phyloP scores from a whole-genome alignment of 2,113 vertebrate genomes.

The Clarias gariepinus region DNA sequence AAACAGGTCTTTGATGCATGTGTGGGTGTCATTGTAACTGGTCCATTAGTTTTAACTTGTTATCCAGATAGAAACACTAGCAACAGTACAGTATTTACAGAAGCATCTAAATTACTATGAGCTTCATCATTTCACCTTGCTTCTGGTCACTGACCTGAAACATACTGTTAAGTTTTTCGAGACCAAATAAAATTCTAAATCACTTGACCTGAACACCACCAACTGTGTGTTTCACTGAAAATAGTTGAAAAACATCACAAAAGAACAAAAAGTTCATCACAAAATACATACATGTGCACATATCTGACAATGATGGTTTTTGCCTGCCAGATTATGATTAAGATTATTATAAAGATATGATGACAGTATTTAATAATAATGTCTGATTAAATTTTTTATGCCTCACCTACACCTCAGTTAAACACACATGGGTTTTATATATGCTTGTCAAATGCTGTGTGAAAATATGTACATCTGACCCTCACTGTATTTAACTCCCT shows the following conservation, averaged over 20 bases:
- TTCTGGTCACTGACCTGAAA: slow-evolving; percentile 4
- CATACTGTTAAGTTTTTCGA: background rate
- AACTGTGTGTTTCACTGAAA: background rate
- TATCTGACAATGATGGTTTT: background rate
- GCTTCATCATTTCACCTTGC: background rate
- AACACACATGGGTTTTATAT: background rate
- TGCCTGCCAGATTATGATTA: background rate
- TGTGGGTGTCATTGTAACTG: background rate
- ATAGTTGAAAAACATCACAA: background rate
- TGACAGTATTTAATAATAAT: background rate
- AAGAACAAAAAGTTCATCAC: background rate
- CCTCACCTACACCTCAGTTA: background rate
- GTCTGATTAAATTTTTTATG: background rate
- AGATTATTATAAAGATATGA: background rate
- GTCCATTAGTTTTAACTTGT: background rate
- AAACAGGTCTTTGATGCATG: background rate
- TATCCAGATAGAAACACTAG: background rate
- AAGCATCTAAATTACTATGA: background rate
- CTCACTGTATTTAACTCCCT: background rate
- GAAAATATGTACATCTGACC: background rate
- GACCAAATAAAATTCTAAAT: background rate
- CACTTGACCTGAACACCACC: background rate
- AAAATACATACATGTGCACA: background rate
- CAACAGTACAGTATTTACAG: background rate
- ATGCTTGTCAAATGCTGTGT: background rate